Evolutionary conservation across 2,113 vertebrate genomes (phyloP).

Genomic region (Eurypyga helias): DNA sequence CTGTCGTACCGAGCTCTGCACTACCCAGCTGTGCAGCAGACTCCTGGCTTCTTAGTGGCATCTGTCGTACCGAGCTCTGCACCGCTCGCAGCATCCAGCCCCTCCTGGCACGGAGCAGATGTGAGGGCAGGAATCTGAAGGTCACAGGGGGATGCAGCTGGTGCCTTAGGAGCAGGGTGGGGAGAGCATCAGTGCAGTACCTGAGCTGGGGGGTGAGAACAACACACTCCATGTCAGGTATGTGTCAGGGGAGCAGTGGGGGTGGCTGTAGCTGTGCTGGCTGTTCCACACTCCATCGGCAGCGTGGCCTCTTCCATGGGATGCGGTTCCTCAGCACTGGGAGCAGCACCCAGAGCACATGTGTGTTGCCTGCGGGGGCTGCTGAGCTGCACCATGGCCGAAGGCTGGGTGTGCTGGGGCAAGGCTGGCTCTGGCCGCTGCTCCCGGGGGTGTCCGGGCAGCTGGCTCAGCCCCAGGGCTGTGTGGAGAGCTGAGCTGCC

Average conservation of each 20-base stretch:
- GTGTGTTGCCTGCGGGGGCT: neutral
- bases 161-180: neutral
- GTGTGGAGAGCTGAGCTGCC: neutral
- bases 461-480: neutral
- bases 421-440: neutral
- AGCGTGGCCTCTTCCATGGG: neutral
- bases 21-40: neutral
- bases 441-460: neutral
- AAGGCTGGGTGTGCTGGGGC: neutral
- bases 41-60: neutral
- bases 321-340: fast-evolving
- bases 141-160: neutral
- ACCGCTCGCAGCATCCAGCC: neutral
- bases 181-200: neutral
- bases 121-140: neutral
- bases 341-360: neutral
- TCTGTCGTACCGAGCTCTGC: neutral
- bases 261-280: neutral
- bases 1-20: neutral
- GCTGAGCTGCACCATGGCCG: neutral
- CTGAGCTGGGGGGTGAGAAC: neutral
- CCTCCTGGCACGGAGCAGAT: neutral
- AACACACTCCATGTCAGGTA: fast-evolving
- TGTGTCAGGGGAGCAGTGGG: neutral
- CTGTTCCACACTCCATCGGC: neutral